Evolutionary conservation across 2,888 invertebrate genomes (phyloP), one percentile per base, ranked within the genome.

Genomic region (Erebia aethiops): DNA sequence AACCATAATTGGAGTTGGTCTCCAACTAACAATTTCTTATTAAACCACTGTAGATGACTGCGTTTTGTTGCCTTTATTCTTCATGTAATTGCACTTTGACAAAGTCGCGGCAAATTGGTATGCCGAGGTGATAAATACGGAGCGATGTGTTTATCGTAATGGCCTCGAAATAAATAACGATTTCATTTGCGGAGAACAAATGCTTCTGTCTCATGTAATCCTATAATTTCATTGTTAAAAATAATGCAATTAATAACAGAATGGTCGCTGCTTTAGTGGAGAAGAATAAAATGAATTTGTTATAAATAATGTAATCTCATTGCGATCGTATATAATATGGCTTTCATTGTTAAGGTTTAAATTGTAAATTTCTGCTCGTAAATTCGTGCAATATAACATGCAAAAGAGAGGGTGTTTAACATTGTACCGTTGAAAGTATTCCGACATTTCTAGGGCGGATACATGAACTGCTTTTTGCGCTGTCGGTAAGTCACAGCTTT

Each of bases 381-480:
- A 26, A 57, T 14, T 35, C 7, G 13, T 21, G 2, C 35, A 10
- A 14, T 18, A 46, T 56, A 60, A 69, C 61, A 71, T 71, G 64
- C 64, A 71, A 54, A 65, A 46, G 26, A 41, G 16, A 41, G 49
- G 16, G 18, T 13, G 1, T 18, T 52, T 41, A 63, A 58, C 64
- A 60, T 65, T 65, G 64, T 61, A 62, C 35, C 54, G 60, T 51
- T 46, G 46, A 26, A 81, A 84, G 84, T 86, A 82, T 88, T 87
- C 86, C 86, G 86, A 81, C 76, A 80, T 74, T 71, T 77, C 77
- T 71, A 71, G 73, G 79, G 79, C 89, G 92, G 92, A 93, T 82
- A 84, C 84, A 80, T 81, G 81, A 80, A 82, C 86, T 79, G 86
- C 87, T 92, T 93, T 93, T 93, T 93, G 87, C 80, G 75, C 77